Base-by-base conservation (phyloP, 64 coral and sea anemone genomes). In the Hydrozoanthus tunicans region DNA sequence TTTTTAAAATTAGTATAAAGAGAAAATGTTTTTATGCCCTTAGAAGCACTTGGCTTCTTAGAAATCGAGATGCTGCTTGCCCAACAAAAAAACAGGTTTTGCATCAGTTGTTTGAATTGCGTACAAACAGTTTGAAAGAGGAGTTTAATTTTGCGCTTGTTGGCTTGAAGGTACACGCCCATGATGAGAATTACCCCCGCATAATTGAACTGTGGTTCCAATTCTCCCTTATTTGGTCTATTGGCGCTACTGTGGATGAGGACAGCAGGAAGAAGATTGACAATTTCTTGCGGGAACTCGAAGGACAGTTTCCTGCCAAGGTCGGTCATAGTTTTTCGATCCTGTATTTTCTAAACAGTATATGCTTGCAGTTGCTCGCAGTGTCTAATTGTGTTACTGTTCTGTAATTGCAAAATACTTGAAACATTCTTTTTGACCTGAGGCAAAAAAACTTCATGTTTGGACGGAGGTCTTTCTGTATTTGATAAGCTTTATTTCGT, bases 211-310 rank as follows among this genome's bases (percentile, higher is more conserved):
- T 99, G 32, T 99, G 97, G 97, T 99, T 99, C 79, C 80, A 94
- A 64, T 99, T 99, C 85, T 99, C 91, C 0, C 90, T 99, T 3
- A 99, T 99, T 58, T 99, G 97, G 97, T 99, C 97, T 15, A 94
- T 99, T 78, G 93, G 97, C 17, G 97, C 97, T 20, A 93, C 97
- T 6, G 97, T 99, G 43, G 97, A 99, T 67, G 97, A 99, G 60
- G 97, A 99, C 81, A 99, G 97, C 59, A 90, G 97, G 13, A 99
- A 99, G 80, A 99, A 99, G 81, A 99, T 99, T 92, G 97, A 99
- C 85, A 99, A 99, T 80, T 99, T 99, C 79, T 79, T 99, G 11
- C 91, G 97, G 80, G 97, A 99, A 86, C 90, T 99, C 25, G 97
- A 99, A 90, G 97, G 97, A 20, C 97, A 99, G 81, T 93, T 99